Conservation (phyloP, 23 tunicate species). For the Corella eumyota region DNA sequence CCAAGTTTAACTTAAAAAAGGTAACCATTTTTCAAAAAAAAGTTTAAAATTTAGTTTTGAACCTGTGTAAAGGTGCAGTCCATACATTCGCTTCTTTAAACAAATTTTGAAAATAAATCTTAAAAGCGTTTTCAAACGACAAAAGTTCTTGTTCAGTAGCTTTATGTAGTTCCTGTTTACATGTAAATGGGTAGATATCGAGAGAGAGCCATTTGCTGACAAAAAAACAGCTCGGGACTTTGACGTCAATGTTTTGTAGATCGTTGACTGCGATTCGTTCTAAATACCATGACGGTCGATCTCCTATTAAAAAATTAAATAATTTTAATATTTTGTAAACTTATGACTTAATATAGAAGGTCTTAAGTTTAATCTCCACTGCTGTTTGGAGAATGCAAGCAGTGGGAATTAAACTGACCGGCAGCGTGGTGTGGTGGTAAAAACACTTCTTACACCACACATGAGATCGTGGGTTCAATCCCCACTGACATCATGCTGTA, state of each 20-base stretch:
- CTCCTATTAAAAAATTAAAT: slow-evolving; percentile 10
- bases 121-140: slow-evolving; percentile 27
- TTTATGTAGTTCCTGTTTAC: slow-evolving; percentile 13
- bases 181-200: slow-evolving; percentile 56
- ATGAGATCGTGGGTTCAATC: too few species aligned
- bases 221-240: slow-evolving; percentile 32
- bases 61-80: slow-evolving; percentile 56
- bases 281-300: slow-evolving; percentile 49
- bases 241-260: slow-evolving; percentile 22
- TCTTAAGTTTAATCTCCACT: too few species aligned
- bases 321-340: too few species aligned
- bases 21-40: too few species aligned
- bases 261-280: slow-evolving; percentile 60
- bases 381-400: too few species aligned
- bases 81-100: slow-evolving; percentile 24
- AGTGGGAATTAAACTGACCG: too few species aligned
- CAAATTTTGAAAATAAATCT: slow-evolving; percentile 2
- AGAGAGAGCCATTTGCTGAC: slow-evolving; percentile 54
- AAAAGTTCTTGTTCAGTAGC: slow-evolving; percentile 2
- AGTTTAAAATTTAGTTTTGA: too few species aligned
- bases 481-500: too few species aligned
- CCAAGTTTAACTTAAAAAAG: too few species aligned
- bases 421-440: too few species aligned
- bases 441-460: too few species aligned
- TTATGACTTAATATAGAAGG: too few species aligned